Evolutionary conservation across 2,113 vertebrate genomes (phyloP), one percentile per base, ranked within the genome.

Genomic region (Piprites chloris): DNA sequence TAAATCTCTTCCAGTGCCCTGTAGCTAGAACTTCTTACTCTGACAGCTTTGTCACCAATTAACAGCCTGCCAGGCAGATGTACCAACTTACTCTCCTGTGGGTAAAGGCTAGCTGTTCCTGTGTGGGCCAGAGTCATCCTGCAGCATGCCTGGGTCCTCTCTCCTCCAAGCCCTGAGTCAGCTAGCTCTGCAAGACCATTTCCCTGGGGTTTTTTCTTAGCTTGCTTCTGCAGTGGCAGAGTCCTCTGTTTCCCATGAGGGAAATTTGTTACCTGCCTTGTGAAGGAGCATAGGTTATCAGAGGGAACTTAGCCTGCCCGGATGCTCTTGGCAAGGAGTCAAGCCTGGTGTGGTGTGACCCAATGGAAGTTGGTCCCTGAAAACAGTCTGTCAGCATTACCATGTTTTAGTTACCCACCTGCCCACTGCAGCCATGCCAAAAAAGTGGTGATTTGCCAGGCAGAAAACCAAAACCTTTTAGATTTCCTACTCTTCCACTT

Each of bases 61-160:
- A 67, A 42, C 39, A 89, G 27, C 16, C 35, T 89, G 53, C 41
- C 49, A 52, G 44, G 49, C 30, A 63, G 44, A 79, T 1, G 1
- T 46, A 46, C n/a, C 6, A 6, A 4, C 47, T 39, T 92, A 20
- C 7, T 75, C 14, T 14, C 19, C 23, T 22, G 17, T 35, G 44
- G 41, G 39, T 52, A 82, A 79, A 32, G 8, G n/a, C 66, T 74
- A 12, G 16, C 37, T 85, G n/a, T 42, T 74, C 14, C 55, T 87
- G 21, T 0, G 0, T 30, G 19, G n/a, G 21, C n/a, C 42, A 67
- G 9, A 52, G 42, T 28, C 30, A 22, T 50, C 42, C 33, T 71
- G 39, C 17, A 2, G 26, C 13, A 0, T 27, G 53, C 9, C 16
- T 32, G 41, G n/a, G 3, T 14, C 30, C 9, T 27, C 23, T 47